Evolutionary conservation across 92 coral and sea anemone species (phyloP).

Genomic region (Phymanthus crucifer): DNA sequence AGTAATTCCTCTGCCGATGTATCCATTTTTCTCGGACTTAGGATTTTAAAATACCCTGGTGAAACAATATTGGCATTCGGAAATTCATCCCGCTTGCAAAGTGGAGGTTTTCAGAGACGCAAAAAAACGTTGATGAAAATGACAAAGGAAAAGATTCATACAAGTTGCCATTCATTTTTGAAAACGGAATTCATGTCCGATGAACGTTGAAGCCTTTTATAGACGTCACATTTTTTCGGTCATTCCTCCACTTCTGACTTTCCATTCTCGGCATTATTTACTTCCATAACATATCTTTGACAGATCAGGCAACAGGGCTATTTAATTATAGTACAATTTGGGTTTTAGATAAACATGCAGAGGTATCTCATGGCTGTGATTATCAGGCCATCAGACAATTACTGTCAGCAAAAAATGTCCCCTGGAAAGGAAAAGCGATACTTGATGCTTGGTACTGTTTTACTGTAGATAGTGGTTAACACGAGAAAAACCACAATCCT

Average conservation of each 20-base stretch:
- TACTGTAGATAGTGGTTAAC: neutral
- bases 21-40: neutral
- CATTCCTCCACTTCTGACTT: neutral
- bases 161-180: too few relatives aligned
- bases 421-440: neutral
- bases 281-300: neutral
- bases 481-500: neutral
- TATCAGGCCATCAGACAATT: slow-evolving; percentile 27
- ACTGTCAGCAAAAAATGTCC: slow-evolving; percentile 25
- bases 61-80: too few relatives aligned
- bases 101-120: too few relatives aligned
- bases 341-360: neutral
- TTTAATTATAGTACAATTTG: neutral
- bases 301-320: neutral
- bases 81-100: too few relatives aligned
- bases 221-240: too few relatives aligned
- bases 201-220: too few relatives aligned
- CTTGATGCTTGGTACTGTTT: neutral
- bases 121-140: too few relatives aligned
- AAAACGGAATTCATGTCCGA: too few relatives aligned
- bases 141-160: too few relatives aligned
- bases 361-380: neutral
- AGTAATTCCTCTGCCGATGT: too few relatives aligned
- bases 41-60: too few relatives aligned
- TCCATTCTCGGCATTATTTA: neutral